Conservation (phyloP, 1,140 invertebrate genomes). For the Cotesia glomerata region DNA sequence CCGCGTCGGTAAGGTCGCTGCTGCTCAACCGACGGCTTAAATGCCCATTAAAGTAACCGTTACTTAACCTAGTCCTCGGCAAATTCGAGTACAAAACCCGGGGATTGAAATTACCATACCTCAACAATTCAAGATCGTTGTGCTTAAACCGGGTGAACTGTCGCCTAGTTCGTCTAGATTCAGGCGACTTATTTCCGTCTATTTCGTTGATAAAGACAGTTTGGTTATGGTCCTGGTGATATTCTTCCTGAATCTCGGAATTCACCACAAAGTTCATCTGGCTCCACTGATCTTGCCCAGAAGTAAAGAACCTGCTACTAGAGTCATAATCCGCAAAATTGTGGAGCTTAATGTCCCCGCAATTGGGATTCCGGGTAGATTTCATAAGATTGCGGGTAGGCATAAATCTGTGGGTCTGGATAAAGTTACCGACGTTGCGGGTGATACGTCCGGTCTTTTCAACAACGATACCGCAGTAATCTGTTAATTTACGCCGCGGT, state of each 20-base stretch:
- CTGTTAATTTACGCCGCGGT: conserved; percentile 39
- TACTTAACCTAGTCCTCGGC: not conserved
- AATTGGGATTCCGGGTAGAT: not conserved
- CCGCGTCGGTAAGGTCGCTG: conserved; percentile 51
- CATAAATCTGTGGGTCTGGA: conserved; percentile 22
- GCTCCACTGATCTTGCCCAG: not conserved
- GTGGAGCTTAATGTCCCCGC: not conserved
- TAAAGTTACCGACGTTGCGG: conserved; percentile 42
- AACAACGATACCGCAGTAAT: conserved; percentile 53
- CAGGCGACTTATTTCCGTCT: not conserved
- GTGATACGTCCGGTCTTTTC: conserved; percentile 54
- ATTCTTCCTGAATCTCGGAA: not conserved
- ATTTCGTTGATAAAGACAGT: not conserved
- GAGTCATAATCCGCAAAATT: not conserved
- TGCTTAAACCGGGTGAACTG: not conserved
- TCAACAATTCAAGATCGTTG: not conserved
- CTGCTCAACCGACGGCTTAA: not conserved
- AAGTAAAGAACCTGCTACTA: not conserved
- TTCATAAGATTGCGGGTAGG: not conserved
- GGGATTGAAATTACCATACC: not conserved
- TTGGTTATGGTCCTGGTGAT: no score
- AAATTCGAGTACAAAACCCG: no score
- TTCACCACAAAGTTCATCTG: not conserved
- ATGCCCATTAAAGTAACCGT: conserved; percentile 3
- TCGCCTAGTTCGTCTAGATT: not conserved